Evolutionary conservation across 2,888 invertebrate species (phyloP), one percentile per base, ranked within the genome.

Genomic region (Myopa tessellatipennis): DNA sequence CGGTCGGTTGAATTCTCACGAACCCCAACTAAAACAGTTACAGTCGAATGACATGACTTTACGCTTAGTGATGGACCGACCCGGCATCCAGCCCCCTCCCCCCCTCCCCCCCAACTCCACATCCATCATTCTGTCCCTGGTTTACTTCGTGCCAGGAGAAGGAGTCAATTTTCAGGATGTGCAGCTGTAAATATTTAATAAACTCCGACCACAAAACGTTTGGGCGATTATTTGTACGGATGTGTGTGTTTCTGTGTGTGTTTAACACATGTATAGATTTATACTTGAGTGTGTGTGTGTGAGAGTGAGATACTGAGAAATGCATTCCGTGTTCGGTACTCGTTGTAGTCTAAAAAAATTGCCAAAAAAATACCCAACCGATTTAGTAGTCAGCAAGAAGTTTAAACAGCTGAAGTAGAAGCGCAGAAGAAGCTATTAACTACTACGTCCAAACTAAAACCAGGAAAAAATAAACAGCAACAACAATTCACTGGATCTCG

Each of bases 111-210:
- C n/a, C n/a, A n/a, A n/a, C n/a, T n/a, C n/a, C 12, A 18, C 52
- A 36, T 18, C 69, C 18, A 14, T 26, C 38, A 12, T 38, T 40
- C 14, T 8, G 7, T 45, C 45, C 10, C 45, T 45, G 45, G 3
- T 67, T 40, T 40, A 16, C 40, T 67, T 12, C 67, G 40, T 34
- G 45, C 10, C 1, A n/a, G 18, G 12, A 50, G 50, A 18, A 18
- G 50, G 52, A 69, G 52, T 52, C 18, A 50, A 69, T 69, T 69
- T 69, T 26, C 5, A n/a, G 55, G 55, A 55, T 55, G 55, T 14
- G n/a, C 16, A 55, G 55, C 55, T 58, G 71, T 73, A 45, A 63
- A 73, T 73, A 73, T 73, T 73, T 73, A 61, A 73, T 74, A 74
- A 74, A 65, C 50, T 63, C 45, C 36, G 58, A 61, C 63, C 73